Conservation (phyloP, 2,888 invertebrate genomes). For the Gymnosoma rotundatum region DNA sequence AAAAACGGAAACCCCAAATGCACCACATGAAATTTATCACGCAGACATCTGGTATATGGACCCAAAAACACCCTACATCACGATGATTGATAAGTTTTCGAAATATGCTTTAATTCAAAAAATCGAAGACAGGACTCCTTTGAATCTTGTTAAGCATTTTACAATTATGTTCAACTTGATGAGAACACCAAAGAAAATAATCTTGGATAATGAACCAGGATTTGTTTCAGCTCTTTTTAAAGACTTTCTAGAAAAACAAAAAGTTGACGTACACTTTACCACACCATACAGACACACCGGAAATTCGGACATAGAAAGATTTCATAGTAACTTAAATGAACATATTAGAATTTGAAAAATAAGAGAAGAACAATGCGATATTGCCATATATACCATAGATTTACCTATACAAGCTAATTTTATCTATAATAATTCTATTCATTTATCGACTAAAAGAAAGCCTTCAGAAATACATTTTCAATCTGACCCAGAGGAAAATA, state of each 20-base stretch:
- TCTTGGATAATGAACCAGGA: neutral
- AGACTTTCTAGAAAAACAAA: neutral
- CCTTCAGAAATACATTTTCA: too few relatives aligned
- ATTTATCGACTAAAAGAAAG: too few relatives aligned
- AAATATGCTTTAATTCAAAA: neutral
- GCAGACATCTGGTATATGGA: neutral
- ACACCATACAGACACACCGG: neutral
- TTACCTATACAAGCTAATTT: too few relatives aligned
- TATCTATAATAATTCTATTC: too few relatives aligned
- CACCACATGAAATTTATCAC: constrained; percentile 6
- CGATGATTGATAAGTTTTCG: neutral
- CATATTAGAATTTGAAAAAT: too few relatives aligned
- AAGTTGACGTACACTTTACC: neutral
- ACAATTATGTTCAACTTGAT: neutral
- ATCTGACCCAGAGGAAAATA: too few relatives aligned
- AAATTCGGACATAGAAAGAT: neutral
- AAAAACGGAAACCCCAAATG: neutral
- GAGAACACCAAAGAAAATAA: neutral
- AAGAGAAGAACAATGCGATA: too few relatives aligned
- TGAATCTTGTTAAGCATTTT: neutral
- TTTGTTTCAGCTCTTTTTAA: neutral
- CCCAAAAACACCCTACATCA: neutral
- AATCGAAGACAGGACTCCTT: neutral
- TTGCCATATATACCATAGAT: too few relatives aligned
- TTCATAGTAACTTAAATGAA: too few relatives aligned